Evolutionary conservation across 2,113 vertebrate species (phyloP).

Genomic region (Speoplatyrhinus poulsoni): DNA sequence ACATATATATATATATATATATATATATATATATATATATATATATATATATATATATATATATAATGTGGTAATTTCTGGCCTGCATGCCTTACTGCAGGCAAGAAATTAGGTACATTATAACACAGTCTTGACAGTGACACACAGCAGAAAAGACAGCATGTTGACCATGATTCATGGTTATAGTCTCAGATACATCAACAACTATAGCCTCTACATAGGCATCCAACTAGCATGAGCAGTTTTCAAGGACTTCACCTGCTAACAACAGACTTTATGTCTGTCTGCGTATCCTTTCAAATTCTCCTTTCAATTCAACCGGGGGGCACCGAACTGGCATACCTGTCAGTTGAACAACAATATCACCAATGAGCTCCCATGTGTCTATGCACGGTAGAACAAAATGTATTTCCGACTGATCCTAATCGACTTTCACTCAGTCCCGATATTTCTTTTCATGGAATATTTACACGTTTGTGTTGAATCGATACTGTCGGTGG

Average conservation of each 20-base stretch:
- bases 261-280: constrained; percentile 1
- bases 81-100: too few species aligned
- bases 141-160: too few species aligned
- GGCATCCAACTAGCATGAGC: constrained; percentile 22
- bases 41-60: too few species aligned
- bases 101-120: too few species aligned
- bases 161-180: not conserved
- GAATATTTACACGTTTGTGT: not conserved
- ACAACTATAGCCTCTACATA: constrained; percentile 4
- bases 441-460: not conserved
- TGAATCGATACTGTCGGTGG: constrained; percentile 42
- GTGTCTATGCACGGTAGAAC: too few species aligned
- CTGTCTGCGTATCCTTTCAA: not conserved
- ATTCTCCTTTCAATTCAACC: too few species aligned
- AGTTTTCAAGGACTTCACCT: constrained; percentile 2
- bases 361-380: too few species aligned
- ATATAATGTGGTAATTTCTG: too few species aligned
- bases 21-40: too few species aligned
- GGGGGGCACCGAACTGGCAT: not conserved
- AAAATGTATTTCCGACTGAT: too few species aligned
- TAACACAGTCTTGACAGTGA: too few species aligned
- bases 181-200: constrained; percentile 11
- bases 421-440: not conserved
- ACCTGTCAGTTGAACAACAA: not conserved
- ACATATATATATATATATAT: too few species aligned